Percentiles rank a stretch among this genome's conserved stretches.
Evolutionary conservation across 2,113 vertebrate species (phyloP).

Genomic region (Solea senegalensis): DNA sequence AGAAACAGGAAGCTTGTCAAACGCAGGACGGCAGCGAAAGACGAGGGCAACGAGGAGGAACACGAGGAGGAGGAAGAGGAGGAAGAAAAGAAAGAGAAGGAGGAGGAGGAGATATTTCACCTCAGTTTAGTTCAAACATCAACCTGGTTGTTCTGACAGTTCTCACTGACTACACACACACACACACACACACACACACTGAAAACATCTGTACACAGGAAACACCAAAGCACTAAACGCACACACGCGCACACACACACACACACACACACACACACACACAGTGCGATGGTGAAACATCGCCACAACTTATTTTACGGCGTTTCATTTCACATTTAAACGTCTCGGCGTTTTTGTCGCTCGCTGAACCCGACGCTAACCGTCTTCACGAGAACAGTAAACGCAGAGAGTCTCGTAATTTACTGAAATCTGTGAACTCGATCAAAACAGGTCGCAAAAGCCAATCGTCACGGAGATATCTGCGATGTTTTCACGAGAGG

Average conservation of each 20-base stretch:
- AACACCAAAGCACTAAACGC: no score
- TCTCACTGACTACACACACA: conserved; percentile 9
- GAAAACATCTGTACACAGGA: conserved; percentile 2
- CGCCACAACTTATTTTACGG: no score
- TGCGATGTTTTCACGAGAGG: no score
- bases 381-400: no score
- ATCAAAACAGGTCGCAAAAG: no score
- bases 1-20: conserved; percentile 70
- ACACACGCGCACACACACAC: background rate
- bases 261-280: background rate
- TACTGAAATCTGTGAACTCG: no score
- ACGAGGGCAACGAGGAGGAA: conserved; percentile 46
- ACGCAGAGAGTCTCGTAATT: no score
- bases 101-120: conserved; percentile 50
- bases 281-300: conserved; percentile 8
- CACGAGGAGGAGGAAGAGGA: background rate
- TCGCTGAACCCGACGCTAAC: no score
- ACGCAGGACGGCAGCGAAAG: conserved; percentile 54
- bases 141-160: background rate
- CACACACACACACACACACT: conserved; percentile 19
- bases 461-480: no score
- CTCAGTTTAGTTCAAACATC: conserved; percentile 33
- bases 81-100: conserved; percentile 22
- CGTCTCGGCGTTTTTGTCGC: no score
- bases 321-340: no score